Base-by-base conservation (phyloP, 1,140 invertebrate genomes). In the Heliconius eleuchia region DNA sequence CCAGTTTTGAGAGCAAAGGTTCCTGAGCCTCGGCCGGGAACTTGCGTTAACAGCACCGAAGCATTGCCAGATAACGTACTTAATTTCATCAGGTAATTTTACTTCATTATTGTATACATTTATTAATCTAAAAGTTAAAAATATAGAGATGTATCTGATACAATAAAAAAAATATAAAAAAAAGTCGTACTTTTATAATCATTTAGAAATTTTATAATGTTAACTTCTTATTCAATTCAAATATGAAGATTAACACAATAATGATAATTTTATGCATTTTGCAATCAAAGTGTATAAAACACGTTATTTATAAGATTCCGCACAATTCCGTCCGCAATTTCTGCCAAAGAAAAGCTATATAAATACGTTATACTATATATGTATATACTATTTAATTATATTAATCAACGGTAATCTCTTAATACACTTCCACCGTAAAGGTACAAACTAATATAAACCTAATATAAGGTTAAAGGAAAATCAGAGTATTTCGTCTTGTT, bases 1-100 rank as follows among this genome's bases (percentile, higher is more conserved):
- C 96, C 96, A 3, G 96, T 97, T 18, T 89, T 96, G 52, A 95
- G 96, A 72, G 95, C 96, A 30, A 96, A 97, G 84, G 97, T 98
- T 37, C 98, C 98, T 7, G 96, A 97, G 86, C 97, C 98, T 39
- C 95, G 98, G 84, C 98, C 98, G 0, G 97, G 97, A 78, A 96
- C 96, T 77, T 98, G 97, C 93, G 96, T 97, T 83, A 98, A 98
- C 90, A 96, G 98, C 88, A 98, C 97, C 6, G 96, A 97, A 87
- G 96, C 96, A 3, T 91, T 98, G 46, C 96, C 97, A 55, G 96
- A 98, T 92, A 96, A 96, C 66, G 98, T 98, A 42, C 95, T 99
- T 71, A 98, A 98, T 92, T 99, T 99, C 92, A 98, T 99, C 86
- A 97, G 98, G 90, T 96, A 94, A 89, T n/a, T 8, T 27, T 72